Conservation (phyloP, 1,140 invertebrate genomes). For the Odontomachus brunneus region DNA sequence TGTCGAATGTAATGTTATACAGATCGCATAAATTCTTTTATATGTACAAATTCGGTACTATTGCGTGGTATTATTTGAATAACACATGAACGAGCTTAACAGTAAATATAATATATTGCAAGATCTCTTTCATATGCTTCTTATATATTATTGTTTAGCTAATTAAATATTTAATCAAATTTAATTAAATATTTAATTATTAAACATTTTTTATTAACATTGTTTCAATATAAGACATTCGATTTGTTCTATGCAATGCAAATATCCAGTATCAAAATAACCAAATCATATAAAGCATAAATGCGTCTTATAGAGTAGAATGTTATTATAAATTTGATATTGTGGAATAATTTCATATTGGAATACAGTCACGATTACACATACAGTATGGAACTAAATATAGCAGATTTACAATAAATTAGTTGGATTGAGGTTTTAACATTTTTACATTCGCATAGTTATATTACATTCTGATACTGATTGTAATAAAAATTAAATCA, state of each 20-base stretch:
- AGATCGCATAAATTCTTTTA: conserved; percentile 15
- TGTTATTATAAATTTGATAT: conserved; percentile 42
- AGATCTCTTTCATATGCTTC: too few species aligned
- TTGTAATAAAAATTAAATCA: conserved; percentile 62
- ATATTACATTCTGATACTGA: conserved; percentile 65
- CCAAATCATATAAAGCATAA: conserved; percentile 32
- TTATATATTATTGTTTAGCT: too few species aligned
- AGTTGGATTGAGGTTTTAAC: conserved; percentile 16
- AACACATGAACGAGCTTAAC: conserved; percentile 52
- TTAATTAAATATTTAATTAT: too few species aligned
- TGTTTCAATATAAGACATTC: conserved; percentile 33
- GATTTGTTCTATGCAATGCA: conserved; percentile 12
- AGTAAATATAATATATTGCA: conserved; percentile 28
- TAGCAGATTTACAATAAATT: conserved; percentile 60
- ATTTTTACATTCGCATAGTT: conserved; percentile 62
- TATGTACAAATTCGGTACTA: conserved; percentile 25
- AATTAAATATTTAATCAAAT: too few species aligned
- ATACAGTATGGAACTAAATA: conserved; percentile 58
- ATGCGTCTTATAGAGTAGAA: conserved; percentile 22
- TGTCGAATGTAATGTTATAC: conserved; percentile 9
- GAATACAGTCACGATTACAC: conserved; percentile 54
- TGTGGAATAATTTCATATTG: too few species aligned
- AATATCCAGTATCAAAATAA: conserved; percentile 31
- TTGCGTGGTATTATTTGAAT: conserved; percentile 1
- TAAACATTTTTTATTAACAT: too few species aligned